Percentiles rank a stretch among this genome's conserved stretches.
Evolutionary conservation across 2,113 vertebrate species (phyloP).

Genomic region (Zapus hudsonius): DNA sequence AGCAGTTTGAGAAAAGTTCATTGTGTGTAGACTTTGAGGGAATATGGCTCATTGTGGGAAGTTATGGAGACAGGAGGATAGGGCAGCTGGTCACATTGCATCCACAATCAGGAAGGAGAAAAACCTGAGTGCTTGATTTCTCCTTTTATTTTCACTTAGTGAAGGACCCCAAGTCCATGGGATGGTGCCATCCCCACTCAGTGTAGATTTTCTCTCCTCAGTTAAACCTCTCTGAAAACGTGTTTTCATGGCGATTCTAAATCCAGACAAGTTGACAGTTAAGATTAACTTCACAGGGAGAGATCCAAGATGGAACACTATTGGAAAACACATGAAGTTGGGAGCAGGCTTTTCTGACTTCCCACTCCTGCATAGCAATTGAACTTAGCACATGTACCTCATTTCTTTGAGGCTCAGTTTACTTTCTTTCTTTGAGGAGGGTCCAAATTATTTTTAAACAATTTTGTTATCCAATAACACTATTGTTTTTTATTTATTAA

Average conservation of each 20-base stretch:
- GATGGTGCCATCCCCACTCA: not conserved
- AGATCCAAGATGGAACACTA: too few species aligned
- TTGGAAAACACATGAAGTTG: not conserved
- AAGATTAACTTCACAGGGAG: not conserved
- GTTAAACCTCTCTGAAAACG: not conserved
- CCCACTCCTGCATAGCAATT: too few species aligned
- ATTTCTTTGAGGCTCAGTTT: not conserved
- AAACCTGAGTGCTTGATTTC: not conserved
- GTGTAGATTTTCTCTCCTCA: not conserved
- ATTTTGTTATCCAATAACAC: too few species aligned
- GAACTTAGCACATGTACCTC: accelerated
- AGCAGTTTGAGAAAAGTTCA: too few species aligned
- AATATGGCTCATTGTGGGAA: not conserved
- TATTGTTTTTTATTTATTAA: too few species aligned
- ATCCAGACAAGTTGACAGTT: not conserved
- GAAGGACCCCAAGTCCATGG: not conserved
- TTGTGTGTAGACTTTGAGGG: too few species aligned
- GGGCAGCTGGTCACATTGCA: not conserved
- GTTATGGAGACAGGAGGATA: not conserved
- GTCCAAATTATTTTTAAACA: too few species aligned
- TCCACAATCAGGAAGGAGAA: not conserved
- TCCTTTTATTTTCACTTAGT: not conserved
- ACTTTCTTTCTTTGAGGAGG: too few species aligned
- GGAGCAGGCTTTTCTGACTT: not conserved
- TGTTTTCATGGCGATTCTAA: not conserved